A percentile compares a stretch with the other conserved stretches of the same genome.
Conservation (phyloP, 2,888 invertebrate genomes). For the Eulithis testata region DNA sequence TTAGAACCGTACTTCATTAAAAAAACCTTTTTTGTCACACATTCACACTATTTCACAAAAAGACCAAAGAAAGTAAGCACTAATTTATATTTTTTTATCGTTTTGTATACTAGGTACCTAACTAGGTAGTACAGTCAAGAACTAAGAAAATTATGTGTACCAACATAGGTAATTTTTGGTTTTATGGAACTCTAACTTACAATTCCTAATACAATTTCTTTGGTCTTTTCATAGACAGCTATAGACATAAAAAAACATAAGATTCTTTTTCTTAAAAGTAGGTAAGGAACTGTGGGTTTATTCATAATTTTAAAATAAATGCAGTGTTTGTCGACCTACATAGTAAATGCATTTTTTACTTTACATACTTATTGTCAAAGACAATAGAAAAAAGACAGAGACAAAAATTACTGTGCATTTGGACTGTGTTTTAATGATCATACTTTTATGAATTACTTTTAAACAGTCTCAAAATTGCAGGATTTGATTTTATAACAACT, state of each 20-base stretch:
- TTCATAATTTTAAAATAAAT: constrained; percentile 7
- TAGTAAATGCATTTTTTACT: constrained; percentile 8
- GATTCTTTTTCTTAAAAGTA: background rate
- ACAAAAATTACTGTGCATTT: background rate
- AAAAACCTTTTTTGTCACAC: constrained; percentile 2
- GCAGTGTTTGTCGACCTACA: background rate
- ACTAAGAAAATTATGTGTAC: too few relatives aligned
- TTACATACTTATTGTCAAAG: background rate
- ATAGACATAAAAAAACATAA: constrained; percentile 28
- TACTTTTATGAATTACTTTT: constrained; percentile 8
- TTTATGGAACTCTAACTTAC: background rate
- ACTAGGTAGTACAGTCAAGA: too few relatives aligned
- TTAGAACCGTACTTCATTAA: too few relatives aligned
- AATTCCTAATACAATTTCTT: constrained; percentile 11
- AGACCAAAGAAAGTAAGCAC: constrained; percentile 24
- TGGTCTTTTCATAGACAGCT: constrained; percentile 26
- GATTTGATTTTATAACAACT: constrained; percentile 22
- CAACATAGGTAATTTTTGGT: too few relatives aligned
- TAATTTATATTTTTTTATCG: too few relatives aligned
- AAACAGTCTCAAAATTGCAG: constrained; percentile 25
- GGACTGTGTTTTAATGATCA: background rate
- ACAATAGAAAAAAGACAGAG: background rate
- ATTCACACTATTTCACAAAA: constrained; percentile 29
- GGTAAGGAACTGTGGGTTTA: constrained; percentile 15
- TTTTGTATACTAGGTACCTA: too few relatives aligned